These are phyloP conservation scores for Plestiodon gilberti DNA, from an alignment of 2,113 vertebrate species.

Conservation along the genomic window DNA sequence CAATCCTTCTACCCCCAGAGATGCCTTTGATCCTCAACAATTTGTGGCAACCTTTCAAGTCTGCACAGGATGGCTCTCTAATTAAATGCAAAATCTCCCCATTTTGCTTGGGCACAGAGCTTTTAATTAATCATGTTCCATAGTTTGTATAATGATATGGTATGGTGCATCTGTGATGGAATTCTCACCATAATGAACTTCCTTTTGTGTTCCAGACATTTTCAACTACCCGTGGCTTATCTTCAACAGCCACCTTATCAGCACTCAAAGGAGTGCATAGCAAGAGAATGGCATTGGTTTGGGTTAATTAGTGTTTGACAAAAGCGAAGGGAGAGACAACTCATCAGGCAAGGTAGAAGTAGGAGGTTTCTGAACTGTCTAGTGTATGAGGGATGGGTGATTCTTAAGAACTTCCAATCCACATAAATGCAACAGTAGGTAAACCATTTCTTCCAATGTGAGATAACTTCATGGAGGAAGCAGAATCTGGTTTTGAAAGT, in stretches of 20 bases:
- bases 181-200: conserved; percentile 38
- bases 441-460: not conserved
- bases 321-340: not conserved
- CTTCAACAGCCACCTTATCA: conserved; percentile 35
- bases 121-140: conserved; percentile 27
- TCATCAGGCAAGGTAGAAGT: not conserved
- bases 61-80: not conserved
- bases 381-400: not conserved
- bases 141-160: not conserved
- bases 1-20: not conserved
- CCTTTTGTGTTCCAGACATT: conserved; percentile 22
- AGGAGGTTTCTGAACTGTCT: not conserved
- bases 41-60: not conserved
- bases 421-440: not conserved
- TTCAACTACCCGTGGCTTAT: conserved; percentile 21
- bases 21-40: not conserved
- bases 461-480: not conserved
- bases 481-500: not conserved
- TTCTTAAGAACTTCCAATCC: not conserved
- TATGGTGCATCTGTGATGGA: conserved; percentile 22
- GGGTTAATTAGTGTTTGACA: conserved; percentile 23
- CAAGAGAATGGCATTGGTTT: not conserved
- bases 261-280: not conserved
- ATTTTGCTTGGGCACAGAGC: not conserved
- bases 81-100: conserved; percentile 6